Evolutionary conservation across 2,888 invertebrate species (phyloP), one percentile per base, ranked within the genome.

Genomic region (Pachycephus smyrnensis): DNA sequence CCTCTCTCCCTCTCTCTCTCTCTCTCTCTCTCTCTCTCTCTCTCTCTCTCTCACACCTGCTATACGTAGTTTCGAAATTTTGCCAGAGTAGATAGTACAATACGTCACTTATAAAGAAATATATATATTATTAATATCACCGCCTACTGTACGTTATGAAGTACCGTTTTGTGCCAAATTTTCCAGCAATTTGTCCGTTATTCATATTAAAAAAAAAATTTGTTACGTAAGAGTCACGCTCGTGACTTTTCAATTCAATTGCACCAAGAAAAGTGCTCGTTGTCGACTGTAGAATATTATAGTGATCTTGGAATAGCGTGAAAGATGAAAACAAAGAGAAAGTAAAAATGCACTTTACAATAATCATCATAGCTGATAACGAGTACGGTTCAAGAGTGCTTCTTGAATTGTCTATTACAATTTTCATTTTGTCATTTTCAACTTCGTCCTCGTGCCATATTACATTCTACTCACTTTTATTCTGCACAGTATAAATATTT

Each of bases 1-100:
- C 35, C 36, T 73, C 74, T 76, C 73, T 73, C 80, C 81, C 76
- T 82, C 80, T 81, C 79, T 80, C 82, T 83, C 81, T 83, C 83
- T 83, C 77, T 81, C 75, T 81, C 55, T 75, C 35, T 69, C 69
- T 81, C 80, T 79, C 80, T 80, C 75, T 78, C 30, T 80, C 75
- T 75, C 74, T 79, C 68, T 79, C 77, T 80, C 68, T 76, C 68
- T 73, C 68, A 77, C 55, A 55, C 9, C 55, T 23, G 55, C 55
- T 55, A 55, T 23, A 55, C 55, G 55, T 55, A 55, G 55, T 55
- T 55, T 55, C 55, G 55, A 55, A 23, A 55, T 55, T 55, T 55
- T 9, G 23, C 55, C 55, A 23, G 55, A 55, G 55, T 55, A 55
- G 55, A 55, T 55, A 23, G 55, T 23, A 55, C 23, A 55, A 23